phyloP scores from a whole-genome alignment of 2,888 invertebrate genomes.

The Sphaerophoria rueppellii region DNA sequence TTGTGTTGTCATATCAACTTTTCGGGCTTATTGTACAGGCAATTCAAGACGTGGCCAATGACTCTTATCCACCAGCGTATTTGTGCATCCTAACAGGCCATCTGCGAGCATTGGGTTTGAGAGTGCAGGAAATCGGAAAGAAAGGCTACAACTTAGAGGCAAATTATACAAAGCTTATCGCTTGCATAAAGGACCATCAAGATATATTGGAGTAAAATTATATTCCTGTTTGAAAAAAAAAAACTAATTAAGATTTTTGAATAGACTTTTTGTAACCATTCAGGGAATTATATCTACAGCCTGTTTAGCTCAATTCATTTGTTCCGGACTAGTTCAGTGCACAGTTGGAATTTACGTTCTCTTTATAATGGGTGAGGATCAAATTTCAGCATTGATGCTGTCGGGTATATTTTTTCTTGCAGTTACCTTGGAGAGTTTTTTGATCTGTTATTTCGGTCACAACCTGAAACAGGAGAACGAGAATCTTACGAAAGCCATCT shows the following conservation, averaged over 20 bases:
- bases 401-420: conserved; percentile 82
- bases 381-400: conserved; percentile 76
- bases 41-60: conserved; percentile 78
- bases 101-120: conserved; percentile 76
- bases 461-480: conserved; percentile 83
- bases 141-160: conserved; percentile 37
- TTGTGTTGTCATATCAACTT: conserved; percentile 77
- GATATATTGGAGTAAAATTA: conserved; percentile 75
- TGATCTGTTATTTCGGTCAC: conserved; percentile 84
- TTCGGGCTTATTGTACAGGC: conserved; percentile 78
- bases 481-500: conserved; percentile 83
- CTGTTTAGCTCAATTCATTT: conserved; percentile 84
- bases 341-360: conserved; percentile 82
- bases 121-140: conserved; percentile 77
- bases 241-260: conserved; percentile 26
- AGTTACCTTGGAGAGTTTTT: conserved; percentile 83
- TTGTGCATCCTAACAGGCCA: conserved; percentile 78
- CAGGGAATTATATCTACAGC: conserved; percentile 83
- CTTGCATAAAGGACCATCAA: conserved; percentile 78
- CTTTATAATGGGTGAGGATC: conserved; percentile 78
- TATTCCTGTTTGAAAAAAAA: not conserved
- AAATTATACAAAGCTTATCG: conserved; percentile 74
- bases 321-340: conserved; percentile 81
- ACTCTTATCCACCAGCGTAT: conserved; percentile 80
- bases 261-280: conserved; percentile 82